A percentile compares a stretch with the other conserved stretches of the same genome.
Conservation (phyloP, 2,113 vertebrate genomes). For the Microtus oregoni region DNA sequence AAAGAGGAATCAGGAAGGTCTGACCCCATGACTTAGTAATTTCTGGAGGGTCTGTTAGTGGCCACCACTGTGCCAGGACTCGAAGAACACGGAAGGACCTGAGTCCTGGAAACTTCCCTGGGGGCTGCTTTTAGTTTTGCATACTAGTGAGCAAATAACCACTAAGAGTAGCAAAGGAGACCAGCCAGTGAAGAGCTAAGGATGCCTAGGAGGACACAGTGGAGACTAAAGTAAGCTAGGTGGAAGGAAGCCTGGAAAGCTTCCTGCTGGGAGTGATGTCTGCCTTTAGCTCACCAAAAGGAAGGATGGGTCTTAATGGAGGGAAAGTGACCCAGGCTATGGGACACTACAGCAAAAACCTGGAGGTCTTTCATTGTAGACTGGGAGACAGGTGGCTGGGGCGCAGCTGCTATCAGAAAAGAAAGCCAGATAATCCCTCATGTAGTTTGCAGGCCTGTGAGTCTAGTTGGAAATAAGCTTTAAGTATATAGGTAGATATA, state of each 20-base stretch:
- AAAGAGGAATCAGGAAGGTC: not conserved
- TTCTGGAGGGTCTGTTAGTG: constrained; percentile 1
- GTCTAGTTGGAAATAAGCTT: not conserved
- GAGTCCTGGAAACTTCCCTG: not conserved
- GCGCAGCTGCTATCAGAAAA: not conserved
- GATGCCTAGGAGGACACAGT: not conserved
- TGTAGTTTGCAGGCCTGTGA: not conserved
- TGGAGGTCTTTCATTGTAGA: not conserved
- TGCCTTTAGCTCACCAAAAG: not conserved
- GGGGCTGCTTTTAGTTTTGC: not conserved
- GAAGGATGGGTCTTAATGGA: not conserved
- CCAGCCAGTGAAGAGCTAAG: not conserved
- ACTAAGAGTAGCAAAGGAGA: not conserved
- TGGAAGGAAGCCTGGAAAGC: not conserved
- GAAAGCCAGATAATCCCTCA: not conserved
- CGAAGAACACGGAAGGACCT: not conserved
- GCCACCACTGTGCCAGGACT: not conserved
- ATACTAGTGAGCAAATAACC: not conserved
- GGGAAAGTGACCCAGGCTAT: not conserved
- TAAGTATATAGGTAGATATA: not conserved
- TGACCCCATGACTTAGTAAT: not conserved
- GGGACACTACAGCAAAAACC: not conserved
- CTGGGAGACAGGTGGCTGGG: not conserved
- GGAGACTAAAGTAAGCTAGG: not conserved
- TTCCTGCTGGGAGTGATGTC: not conserved